A percentile compares a stretch with the other conserved stretches of the same genome.
Evolutionary conservation across 2,888 invertebrate genomes (phyloP).

Genomic region (Drosophila anceps): DNA sequence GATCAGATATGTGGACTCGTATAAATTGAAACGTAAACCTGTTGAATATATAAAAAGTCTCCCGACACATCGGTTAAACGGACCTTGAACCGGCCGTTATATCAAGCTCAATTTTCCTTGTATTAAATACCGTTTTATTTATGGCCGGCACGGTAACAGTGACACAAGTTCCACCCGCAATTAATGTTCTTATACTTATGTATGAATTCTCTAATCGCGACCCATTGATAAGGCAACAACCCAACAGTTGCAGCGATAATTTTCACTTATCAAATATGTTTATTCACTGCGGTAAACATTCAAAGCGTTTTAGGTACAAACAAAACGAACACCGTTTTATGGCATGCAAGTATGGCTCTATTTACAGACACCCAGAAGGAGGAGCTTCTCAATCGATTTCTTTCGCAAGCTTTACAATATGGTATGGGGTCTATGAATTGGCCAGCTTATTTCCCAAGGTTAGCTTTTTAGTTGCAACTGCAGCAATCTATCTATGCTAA

Average conservation of each 20-base stretch:
- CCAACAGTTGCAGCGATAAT: conserved; percentile 59
- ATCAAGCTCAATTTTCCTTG: conserved; percentile 32
- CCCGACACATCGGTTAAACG: conserved; percentile 36
- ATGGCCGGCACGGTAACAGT: conserved; percentile 41
- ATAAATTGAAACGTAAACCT: conserved; percentile 52
- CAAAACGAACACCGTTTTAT: conserved; percentile 24
- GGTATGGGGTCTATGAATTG: background rate
- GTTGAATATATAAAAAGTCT: conserved; percentile 33
- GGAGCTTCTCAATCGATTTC: conserved; percentile 52
- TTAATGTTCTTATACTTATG: conserved; percentile 43
- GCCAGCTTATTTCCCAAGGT: conserved; percentile 18
- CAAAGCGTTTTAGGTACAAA: conserved; percentile 29
- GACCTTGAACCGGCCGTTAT: conserved; percentile 53
- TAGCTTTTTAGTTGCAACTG: background rate
- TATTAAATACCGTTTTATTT: conserved; percentile 24
- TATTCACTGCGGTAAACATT: conserved; percentile 46
- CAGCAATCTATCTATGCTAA: background rate
- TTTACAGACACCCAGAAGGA: conserved; percentile 31
- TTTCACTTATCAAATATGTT: conserved; percentile 54
- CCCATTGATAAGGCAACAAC: conserved; percentile 53
- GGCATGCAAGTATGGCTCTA: conserved; percentile 40
- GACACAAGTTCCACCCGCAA: conserved; percentile 28
- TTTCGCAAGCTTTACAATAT: background rate
- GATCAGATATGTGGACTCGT: conserved; percentile 20
- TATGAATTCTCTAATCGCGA: conserved; percentile 52